Conservation (phyloP, 2,113 vertebrate genomes). For the Amazona vittata region DNA sequence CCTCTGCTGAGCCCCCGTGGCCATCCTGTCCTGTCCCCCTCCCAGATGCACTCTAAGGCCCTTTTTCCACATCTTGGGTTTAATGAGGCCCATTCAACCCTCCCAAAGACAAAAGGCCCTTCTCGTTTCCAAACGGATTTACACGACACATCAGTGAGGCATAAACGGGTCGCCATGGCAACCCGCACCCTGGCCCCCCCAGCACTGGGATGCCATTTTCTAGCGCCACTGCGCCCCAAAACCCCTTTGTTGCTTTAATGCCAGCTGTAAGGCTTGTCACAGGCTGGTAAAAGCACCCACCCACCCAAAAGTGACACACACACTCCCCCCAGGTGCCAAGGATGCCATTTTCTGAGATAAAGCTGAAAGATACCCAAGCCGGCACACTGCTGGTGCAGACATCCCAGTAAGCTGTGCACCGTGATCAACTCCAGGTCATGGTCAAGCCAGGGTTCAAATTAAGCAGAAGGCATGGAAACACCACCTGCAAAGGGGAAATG, state of each 20-base stretch:
- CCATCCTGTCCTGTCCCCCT: neutral
- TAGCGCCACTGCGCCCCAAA: neutral
- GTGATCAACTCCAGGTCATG: accelerated
- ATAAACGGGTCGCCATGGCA: conserved; percentile 85
- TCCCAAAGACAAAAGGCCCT: conserved; percentile 82
- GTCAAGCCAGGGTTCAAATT: neutral
- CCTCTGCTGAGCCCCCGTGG: neutral
- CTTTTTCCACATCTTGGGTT: conserved; percentile 68
- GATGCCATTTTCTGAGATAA: neutral
- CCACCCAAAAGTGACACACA: neutral
- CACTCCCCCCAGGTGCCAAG: accelerated
- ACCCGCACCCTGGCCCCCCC: conserved; percentile 56
- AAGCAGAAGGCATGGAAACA: neutral
- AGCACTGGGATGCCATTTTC: conserved; percentile 27
- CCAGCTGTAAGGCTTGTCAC: neutral
- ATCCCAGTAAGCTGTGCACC: accelerated
- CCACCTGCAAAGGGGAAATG: neutral
- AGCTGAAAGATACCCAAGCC: neutral
- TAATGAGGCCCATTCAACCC: conserved; percentile 76
- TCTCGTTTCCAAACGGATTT: conserved; percentile 88
- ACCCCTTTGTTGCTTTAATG: neutral
- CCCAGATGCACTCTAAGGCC: conserved; percentile 57
- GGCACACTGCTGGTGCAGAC: accelerated
- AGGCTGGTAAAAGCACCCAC: neutral
- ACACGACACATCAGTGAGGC: conserved; percentile 88